Conservation (phyloP, 92 coral and sea anemone species). For the Palythoa grandis region DNA sequence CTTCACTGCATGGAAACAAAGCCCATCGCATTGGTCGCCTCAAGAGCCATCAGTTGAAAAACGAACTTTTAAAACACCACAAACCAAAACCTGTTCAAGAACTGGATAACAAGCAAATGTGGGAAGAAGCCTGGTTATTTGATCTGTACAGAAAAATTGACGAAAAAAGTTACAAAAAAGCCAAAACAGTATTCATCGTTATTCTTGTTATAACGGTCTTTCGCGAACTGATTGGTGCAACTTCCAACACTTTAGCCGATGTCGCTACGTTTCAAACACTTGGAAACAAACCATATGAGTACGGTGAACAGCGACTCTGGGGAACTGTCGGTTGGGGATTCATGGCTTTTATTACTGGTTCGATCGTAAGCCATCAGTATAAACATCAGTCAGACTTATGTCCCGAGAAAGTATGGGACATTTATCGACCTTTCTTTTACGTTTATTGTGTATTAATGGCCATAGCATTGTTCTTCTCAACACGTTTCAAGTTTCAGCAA, state of each 20-base stretch:
- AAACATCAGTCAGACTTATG: slow-evolving; percentile 79
- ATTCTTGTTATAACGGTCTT: slow-evolving; percentile 70
- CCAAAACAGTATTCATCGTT: slow-evolving; percentile 72
- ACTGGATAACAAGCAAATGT: slow-evolving; percentile 69
- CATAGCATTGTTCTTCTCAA: slow-evolving; percentile 77
- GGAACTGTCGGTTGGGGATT: slow-evolving; percentile 91
- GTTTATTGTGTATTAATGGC: slow-evolving; percentile 84
- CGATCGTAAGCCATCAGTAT: slow-evolving; percentile 78
- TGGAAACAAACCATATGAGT: slow-evolving; percentile 79
- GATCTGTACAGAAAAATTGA: slow-evolving; percentile 82
- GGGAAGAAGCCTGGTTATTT: slow-evolving; percentile 85
- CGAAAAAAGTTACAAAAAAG: slow-evolving; percentile 67
- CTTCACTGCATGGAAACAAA: slow-evolving; percentile 18
- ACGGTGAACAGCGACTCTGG: slow-evolving; percentile 91
- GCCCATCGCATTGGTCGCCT: slow-evolving; percentile 26
- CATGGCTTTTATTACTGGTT: slow-evolving; percentile 88
- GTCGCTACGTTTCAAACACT: slow-evolving; percentile 89
- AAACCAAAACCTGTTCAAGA: slow-evolving; percentile 33
- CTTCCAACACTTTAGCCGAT: slow-evolving; percentile 87
- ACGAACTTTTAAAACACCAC: slow-evolving; percentile 51
- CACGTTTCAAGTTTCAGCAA: slow-evolving; percentile 76
- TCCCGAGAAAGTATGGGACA: slow-evolving; percentile 86
- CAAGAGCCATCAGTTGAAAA: slow-evolving; percentile 37
- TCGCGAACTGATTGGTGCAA: slow-evolving; percentile 91
- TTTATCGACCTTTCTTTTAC: slow-evolving; percentile 93